A percentile compares a stretch with the other conserved stretches of the same genome.
Conservation (phyloP, 2,888 invertebrate species). For the Trisateles emortualis region DNA sequence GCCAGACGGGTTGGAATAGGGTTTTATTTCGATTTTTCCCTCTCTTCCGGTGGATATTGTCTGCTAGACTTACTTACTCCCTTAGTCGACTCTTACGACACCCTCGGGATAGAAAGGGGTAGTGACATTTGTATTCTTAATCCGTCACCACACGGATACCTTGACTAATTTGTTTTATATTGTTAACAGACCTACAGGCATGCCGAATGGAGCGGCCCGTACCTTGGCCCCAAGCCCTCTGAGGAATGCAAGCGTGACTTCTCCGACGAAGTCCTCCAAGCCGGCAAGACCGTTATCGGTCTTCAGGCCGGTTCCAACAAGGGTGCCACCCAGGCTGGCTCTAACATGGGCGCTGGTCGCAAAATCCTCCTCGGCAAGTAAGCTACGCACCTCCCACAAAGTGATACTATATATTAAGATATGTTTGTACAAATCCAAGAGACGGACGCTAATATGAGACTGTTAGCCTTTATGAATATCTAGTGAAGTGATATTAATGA, state of each 20-base stretch:
- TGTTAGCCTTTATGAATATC: constrained; percentile 66
- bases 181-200: constrained; percentile 92
- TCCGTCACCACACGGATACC: too few relatives aligned
- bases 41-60: too few relatives aligned
- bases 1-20: too few relatives aligned
- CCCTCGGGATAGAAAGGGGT: too few relatives aligned
- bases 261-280: constrained; percentile 95
- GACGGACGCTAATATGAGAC: constrained; percentile 77
- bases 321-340: constrained; percentile 97
- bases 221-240: constrained; percentile 97
- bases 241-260: constrained; percentile 98
- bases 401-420: constrained; percentile 84
- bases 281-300: constrained; percentile 96
- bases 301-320: constrained; percentile 98
- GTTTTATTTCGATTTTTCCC: too few relatives aligned
- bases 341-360: constrained; percentile 95
- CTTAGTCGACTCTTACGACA: too few relatives aligned
- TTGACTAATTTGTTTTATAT: constrained; percentile 25
- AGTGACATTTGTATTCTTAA: too few relatives aligned
- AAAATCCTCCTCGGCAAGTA: constrained; percentile 97
- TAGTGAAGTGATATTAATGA: constrained; percentile 67
- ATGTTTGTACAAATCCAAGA: constrained; percentile 79
- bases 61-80: too few relatives aligned
- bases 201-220: constrained; percentile 94
- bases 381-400: constrained; percentile 65